phyloP scores from a whole-genome alignment of 2,113 vertebrate species.

The Caranx ignobilis region DNA sequence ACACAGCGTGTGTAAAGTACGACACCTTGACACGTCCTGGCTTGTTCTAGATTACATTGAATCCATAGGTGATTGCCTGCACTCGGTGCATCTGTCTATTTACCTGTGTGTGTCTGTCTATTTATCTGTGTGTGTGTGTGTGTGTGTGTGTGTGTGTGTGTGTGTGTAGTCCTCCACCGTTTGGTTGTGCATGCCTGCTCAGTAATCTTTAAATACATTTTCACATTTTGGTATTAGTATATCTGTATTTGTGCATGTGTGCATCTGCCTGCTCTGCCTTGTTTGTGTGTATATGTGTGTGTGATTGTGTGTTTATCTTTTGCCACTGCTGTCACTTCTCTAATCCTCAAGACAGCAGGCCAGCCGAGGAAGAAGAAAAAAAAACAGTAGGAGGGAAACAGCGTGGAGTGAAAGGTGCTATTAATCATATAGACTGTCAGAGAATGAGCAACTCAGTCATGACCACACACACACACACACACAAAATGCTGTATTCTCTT shows the following conservation, averaged over 20 bases:
- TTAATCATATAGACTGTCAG: constrained; percentile 73
- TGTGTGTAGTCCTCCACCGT: background rate
- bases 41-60: constrained; percentile 19
- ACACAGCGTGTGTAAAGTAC: constrained; percentile 39
- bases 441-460: constrained; percentile 37
- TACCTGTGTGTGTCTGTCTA: background rate
- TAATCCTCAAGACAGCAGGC: constrained; percentile 47
- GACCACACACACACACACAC: constrained; percentile 28
- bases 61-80: constrained; percentile 33
- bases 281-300: background rate
- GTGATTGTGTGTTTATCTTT: background rate
- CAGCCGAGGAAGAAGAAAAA: constrained; percentile 10
- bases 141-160: background rate
- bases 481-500: background rate
- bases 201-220: constrained; percentile 27
- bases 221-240: constrained; percentile 1
- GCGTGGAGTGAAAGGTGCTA: constrained; percentile 69
- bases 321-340: constrained; percentile 49
- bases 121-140: too few relatives aligned
- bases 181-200: background rate
- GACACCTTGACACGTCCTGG: constrained; percentile 41
- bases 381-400: constrained; percentile 26
- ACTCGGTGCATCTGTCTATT: background rate
- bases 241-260: constrained; percentile 22
- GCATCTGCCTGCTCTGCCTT: too few relatives aligned